Conservation (phyloP, 2,888 invertebrate genomes). For the Sialis lutaria region DNA sequence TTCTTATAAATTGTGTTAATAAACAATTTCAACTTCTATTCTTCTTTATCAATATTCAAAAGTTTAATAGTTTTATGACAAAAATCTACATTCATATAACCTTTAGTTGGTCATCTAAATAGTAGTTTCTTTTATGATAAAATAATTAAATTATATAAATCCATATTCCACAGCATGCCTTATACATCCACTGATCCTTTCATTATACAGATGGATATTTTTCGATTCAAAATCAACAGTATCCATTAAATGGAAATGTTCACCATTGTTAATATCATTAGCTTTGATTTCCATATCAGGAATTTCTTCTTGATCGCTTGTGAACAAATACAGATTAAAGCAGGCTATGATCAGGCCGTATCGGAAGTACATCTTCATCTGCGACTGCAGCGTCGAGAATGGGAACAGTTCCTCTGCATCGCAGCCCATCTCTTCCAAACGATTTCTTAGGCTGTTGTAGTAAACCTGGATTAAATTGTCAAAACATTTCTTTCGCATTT, state of each 20-base stretch:
- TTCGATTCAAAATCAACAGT: conserved; percentile 10
- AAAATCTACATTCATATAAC: too few relatives aligned
- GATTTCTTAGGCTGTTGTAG: neutral
- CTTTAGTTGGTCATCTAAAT: too few relatives aligned
- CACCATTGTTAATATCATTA: neutral
- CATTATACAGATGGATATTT: conserved; percentile 1
- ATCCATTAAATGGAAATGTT: neutral
- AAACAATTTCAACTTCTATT: too few relatives aligned
- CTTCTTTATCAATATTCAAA: too few relatives aligned
- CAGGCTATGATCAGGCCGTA: neutral
- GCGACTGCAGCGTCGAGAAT: neutral
- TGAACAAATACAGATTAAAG: neutral
- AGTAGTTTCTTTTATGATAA: too few relatives aligned
- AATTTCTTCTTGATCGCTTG: neutral
- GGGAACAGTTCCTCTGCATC: neutral
- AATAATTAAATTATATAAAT: conserved; percentile 1
- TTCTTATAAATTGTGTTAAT: too few relatives aligned
- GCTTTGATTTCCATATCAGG: neutral
- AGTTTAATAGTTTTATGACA: too few relatives aligned
- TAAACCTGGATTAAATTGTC: conserved; percentile 1
- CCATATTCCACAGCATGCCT: neutral
- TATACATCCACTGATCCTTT: conserved; percentile 3
- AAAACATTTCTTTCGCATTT: neutral
- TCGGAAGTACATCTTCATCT: conserved; percentile 1
- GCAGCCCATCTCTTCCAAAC: neutral